Evolutionary conservation across 2,113 vertebrate genomes (phyloP).

Genomic region (Rhea pennata): DNA sequence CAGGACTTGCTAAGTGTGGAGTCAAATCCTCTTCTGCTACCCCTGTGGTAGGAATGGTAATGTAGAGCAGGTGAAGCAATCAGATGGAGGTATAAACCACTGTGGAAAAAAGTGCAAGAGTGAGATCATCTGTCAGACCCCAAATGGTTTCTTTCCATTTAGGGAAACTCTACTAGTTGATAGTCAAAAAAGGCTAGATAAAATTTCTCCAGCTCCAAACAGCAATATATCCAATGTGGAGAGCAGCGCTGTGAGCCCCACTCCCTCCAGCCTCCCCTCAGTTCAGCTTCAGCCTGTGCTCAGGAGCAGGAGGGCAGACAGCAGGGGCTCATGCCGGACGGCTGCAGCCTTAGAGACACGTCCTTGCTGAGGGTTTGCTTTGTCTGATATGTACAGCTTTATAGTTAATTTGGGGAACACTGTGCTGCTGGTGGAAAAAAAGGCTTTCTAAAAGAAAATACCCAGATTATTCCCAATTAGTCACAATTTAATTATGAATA

Average conservation of each 20-base stretch:
- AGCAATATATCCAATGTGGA: background rate
- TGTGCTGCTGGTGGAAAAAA: background rate
- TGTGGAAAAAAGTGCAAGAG: background rate
- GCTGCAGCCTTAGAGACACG: background rate
- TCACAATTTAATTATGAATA: background rate
- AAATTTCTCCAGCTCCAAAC: background rate
- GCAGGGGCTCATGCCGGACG: rapidly evolving
- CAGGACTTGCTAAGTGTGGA: background rate
- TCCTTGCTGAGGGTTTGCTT: background rate
- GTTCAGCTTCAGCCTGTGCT: background rate
- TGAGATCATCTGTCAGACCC: background rate
- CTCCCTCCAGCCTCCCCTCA: background rate
- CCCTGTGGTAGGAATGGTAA: background rate
- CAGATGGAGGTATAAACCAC: background rate
- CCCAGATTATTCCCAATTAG: background rate
- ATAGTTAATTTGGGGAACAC: background rate
- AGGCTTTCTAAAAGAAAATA: background rate
- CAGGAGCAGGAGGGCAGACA: background rate
- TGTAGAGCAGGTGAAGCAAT: background rate
- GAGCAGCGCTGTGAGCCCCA: background rate
- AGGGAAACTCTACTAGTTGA: background rate
- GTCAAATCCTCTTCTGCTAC: background rate
- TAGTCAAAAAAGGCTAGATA: background rate
- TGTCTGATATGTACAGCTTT: background rate
- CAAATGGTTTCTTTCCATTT: background rate